phyloP scores from a whole-genome alignment of 2,888 invertebrate species.

The Xylocampa areola region DNA sequence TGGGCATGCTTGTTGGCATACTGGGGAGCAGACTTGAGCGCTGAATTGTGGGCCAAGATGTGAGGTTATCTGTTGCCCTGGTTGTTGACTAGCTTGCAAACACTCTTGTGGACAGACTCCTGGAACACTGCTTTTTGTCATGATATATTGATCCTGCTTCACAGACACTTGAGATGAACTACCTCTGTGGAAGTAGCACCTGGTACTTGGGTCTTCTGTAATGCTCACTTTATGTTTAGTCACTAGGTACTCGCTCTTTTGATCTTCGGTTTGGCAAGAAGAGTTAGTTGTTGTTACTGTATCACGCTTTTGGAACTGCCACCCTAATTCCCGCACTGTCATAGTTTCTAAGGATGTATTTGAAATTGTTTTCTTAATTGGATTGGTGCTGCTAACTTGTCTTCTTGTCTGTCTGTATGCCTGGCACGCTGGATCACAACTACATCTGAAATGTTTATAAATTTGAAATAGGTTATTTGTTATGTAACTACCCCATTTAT shows the following conservation, averaged over 20 bases:
- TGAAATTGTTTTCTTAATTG: slow-evolving; percentile 21
- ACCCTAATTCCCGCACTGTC: slow-evolving; percentile 3
- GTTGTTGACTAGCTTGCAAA: neutral
- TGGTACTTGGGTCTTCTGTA: slow-evolving; percentile 9
- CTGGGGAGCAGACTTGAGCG: slow-evolving; percentile 2
- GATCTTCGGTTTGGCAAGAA: slow-evolving; percentile 16
- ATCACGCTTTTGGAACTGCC: slow-evolving; percentile 1
- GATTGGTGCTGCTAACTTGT: neutral
- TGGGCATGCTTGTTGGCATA: neutral
- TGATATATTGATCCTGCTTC: slow-evolving; percentile 5
- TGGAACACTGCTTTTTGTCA: slow-evolving; percentile 1
- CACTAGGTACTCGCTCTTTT: slow-evolving; percentile 9
- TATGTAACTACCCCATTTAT: neutral
- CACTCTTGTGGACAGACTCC: neutral
- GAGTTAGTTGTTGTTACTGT: slow-evolving; percentile 9
- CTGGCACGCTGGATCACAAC: slow-evolving; percentile 5
- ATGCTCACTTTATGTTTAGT: slow-evolving; percentile 24
- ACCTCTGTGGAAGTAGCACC: neutral
- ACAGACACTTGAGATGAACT: slow-evolving; percentile 15
- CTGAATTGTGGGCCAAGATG: neutral
- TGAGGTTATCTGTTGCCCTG: neutral
- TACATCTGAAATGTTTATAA: slow-evolving; percentile 23
- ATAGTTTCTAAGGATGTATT: slow-evolving; percentile 20
- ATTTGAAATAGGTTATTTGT: neutral
- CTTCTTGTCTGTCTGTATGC: neutral